A percentile compares a stretch with the other conserved stretches of the same genome.
Conservation (phyloP, 2,888 invertebrate species). For the Eilema griseolum region DNA sequence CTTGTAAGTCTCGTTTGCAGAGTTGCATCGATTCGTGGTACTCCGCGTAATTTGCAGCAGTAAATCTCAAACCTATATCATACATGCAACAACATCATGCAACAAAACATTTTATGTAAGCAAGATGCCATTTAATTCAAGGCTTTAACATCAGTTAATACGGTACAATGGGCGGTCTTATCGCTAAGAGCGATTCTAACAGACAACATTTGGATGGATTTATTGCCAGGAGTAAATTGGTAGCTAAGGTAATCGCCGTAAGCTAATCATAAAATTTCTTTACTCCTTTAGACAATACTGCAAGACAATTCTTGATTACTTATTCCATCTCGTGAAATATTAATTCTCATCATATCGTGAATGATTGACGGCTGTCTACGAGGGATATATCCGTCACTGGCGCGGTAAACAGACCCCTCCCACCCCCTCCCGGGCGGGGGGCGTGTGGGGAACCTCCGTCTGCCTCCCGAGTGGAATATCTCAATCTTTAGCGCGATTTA, state of each 20-base stretch:
- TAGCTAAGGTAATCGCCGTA: neutral
- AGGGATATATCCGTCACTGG: conserved; percentile 84
- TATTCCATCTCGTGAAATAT: conserved; percentile 77
- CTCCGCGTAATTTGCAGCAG: too few relatives aligned
- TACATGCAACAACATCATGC: too few relatives aligned
- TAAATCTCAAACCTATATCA: too few relatives aligned
- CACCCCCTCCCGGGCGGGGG: conserved; percentile 31
- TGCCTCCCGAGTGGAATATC: conserved; percentile 77
- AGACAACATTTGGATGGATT: neutral
- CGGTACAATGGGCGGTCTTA: neutral
- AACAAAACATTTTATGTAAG: too few relatives aligned
- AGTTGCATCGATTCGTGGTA: too few relatives aligned
- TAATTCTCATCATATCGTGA: conserved; percentile 82
- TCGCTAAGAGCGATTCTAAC: neutral
- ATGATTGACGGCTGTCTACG: conserved; percentile 80
- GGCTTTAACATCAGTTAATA: too few relatives aligned
- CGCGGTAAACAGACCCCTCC: conserved; percentile 71
- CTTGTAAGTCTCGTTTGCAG: too few relatives aligned
- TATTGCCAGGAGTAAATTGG: neutral
- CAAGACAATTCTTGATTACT: too few relatives aligned
- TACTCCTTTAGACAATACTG: neutral
- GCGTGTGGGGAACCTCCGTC: conserved; percentile 39
- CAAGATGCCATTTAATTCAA: too few relatives aligned
- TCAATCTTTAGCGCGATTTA: conserved; percentile 85
- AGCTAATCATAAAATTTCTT: neutral